These are phyloP conservation scores for Helicoverpa armigera DNA, from an alignment of 1,140 invertebrate genomes.

Conservation along the genomic window DNA sequence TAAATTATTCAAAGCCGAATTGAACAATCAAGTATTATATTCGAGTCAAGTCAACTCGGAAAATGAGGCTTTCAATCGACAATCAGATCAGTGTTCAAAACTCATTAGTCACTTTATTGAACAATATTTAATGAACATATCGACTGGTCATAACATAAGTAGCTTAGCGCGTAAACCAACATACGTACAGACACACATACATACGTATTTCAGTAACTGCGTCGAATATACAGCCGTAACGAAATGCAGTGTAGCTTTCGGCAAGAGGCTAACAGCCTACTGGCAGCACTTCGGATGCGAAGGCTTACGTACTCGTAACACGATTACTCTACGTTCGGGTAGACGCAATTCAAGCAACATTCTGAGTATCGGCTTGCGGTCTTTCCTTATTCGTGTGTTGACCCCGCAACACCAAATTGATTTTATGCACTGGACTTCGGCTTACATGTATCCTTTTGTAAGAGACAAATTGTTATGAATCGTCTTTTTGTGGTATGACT, in stretches of 20 bases:
- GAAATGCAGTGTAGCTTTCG: conserved; percentile 22
- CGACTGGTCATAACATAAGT: too few species aligned
- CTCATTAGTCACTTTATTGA: too few species aligned
- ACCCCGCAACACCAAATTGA: not conserved
- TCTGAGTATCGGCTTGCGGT: not conserved
- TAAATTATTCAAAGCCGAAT: too few species aligned
- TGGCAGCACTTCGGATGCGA: not conserved
- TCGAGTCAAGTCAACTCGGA: too few species aligned
- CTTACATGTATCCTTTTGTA: too few species aligned
- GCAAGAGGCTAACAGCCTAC: conserved; percentile 21
- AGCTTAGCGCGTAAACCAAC: too few species aligned
- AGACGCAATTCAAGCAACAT: conserved; percentile 4
- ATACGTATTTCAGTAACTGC: not conserved
- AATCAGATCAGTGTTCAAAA: too few species aligned
- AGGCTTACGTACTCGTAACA: not conserved
- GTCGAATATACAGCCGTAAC: conserved; percentile 3
- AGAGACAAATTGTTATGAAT: too few species aligned
- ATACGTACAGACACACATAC: not conserved
- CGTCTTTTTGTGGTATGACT: too few species aligned
- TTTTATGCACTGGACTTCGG: not conserved
- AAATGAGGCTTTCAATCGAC: too few species aligned
- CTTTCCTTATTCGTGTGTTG: not conserved
- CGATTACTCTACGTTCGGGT: conserved; percentile 5
- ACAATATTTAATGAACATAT: too few species aligned
- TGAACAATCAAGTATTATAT: too few species aligned